phyloP scores from a whole-genome alignment of 2,113 vertebrate genomes.

The Ardeotis arabs region DNA sequence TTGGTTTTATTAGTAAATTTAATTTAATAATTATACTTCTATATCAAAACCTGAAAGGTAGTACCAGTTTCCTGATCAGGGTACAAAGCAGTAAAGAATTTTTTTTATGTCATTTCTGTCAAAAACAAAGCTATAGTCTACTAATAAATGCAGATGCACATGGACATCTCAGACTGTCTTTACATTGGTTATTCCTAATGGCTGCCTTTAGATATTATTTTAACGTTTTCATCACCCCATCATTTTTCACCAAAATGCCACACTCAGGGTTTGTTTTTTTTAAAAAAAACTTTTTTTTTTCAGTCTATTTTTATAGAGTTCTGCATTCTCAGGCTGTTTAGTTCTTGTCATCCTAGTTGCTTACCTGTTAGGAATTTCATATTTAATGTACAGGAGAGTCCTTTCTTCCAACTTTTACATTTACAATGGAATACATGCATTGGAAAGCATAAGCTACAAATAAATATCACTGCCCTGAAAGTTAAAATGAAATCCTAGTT shows the following conservation, averaged over 20 bases:
- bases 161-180: not conserved
- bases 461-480: not conserved
- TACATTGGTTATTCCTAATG: not conserved
- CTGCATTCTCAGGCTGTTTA: not conserved
- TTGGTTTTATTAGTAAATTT: constrained; percentile 40
- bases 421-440: not conserved
- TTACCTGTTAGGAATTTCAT: not conserved
- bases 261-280: not conserved
- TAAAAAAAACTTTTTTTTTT: not conserved
- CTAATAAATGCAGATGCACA: not conserved
- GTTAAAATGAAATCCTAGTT: constrained; percentile 43
- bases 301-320: not conserved
- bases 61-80: not conserved
- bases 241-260: not conserved
- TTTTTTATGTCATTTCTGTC: not conserved
- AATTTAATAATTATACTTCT: constrained; percentile 10
- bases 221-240: rapidly evolving
- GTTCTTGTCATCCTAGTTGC: not conserved
- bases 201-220: not conserved
- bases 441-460: constrained; percentile 17
- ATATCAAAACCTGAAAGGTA: not conserved
- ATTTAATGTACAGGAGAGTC: not conserved
- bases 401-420: constrained; percentile 4
- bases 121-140: not conserved
- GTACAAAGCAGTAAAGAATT: not conserved